Evolutionary conservation across 2,797 vertebrate genomes (phyloP), one percentile per base, ranked within the genome.

Genomic region (Chelon auratus): DNA sequence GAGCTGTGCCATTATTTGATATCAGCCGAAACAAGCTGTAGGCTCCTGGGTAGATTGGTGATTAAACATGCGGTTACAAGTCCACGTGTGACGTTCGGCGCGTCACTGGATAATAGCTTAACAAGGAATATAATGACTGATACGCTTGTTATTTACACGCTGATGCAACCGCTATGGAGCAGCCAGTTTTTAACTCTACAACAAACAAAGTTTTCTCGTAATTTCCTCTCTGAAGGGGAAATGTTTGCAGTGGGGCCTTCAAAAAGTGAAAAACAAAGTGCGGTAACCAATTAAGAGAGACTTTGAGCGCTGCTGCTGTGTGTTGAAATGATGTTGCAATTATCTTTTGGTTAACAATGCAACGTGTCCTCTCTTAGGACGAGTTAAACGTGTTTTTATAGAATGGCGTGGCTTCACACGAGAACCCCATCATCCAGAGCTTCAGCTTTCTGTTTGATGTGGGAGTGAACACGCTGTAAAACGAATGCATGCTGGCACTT

Each of bases 1-100:
- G 84, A 87, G 66, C 82, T 87, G 82, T 84, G 80, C 89, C 87
- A 90, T 91, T 91, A 92, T 89, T 91, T 90, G 86, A 89, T 84
- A 86, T 88, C 76, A 85, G 75, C 18, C 74, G 70, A 85, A 87
- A 87, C 58, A 84, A 83, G 86, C 86, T 88, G 84, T 81, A 83
- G 86, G 92, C 91, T 90, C 47, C 77, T 77, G 85, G 81, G 83
- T 72, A 75, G 85, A 86, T 72, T 84, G 81, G 80, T 87, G 83
- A 87, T 91, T 92, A 91, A 89, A 89, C 81, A 88, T 65, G 84
- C 77, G 67, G 79, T 82, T 87, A 81, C 73, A 82, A 83, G 82
- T 87, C 67, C 43, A 48, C 65, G 69, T 33, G 48, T 82, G 65
- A 80, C 20, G 63, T n/a, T 18, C 10, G 10, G 70, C 59, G 64